Base-by-base conservation (phyloP, 2,113 vertebrate genomes). In the Pongo pygmaeus region DNA sequence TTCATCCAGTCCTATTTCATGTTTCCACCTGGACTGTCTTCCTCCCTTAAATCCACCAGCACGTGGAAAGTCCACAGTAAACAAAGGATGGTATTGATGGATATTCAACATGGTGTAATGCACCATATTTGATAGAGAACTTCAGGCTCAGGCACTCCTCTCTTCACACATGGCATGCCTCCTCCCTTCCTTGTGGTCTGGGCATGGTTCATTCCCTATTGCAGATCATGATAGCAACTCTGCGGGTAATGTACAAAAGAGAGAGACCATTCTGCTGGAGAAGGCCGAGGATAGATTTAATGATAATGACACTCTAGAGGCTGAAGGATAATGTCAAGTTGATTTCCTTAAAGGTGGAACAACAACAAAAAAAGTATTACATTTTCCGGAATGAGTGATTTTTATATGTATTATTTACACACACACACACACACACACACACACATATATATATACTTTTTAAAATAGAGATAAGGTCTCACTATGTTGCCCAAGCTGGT, bases 331-430 rank as follows among this genome's bases (percentile, higher is more conserved):
- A 78, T 12, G 25, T 40, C 72, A 20, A 93, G 83, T 59, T 55
- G 48, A 91, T 95, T 92, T 91, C 70, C 84, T 64, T 85, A 91
- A 80, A 94, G 46, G 32, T 46, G 50, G 64, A 93, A 46, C n/a
- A 96, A 20, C 23, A 59, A 64, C 25, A 75, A 86, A 52, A 52
- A 55, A 38, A 52, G 30, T 61, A 55, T 85, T 93, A 86, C 32
- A 70, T 81, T 81, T 95, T 95, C 72, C 67, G 38, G 67, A 95
- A 97, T 96, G 67, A 20, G 57, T 22, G 50, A 95, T 67, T 93
- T 64, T 14, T 64, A 32, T 30, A 14, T 32, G 61, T 64, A 64
- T 32, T 32, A 64, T 64, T 64, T 64, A 64, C 12, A 32, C 12
- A 64, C 7, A 30, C 11, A 61, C 11, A 61, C 4, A 61, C 4